Conservation (phyloP, 1,140 invertebrate species). For the Pantala flavescens region DNA sequence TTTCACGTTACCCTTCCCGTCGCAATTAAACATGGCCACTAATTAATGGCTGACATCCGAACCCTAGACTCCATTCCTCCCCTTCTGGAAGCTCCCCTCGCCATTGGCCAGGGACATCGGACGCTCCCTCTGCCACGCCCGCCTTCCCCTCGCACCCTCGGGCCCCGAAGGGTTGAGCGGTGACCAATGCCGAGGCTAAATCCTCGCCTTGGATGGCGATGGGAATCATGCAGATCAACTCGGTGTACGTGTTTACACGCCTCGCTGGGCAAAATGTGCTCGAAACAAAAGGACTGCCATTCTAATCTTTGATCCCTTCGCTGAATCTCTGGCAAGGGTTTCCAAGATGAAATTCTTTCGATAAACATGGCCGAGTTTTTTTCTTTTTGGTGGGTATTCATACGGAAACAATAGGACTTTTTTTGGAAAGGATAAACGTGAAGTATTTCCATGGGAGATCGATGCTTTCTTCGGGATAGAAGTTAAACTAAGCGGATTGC, state of each 20-base stretch:
- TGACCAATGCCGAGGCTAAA: neutral
- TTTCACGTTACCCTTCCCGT: neutral
- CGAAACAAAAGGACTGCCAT: neutral
- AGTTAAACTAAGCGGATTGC: too few species aligned
- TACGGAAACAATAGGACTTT: too few species aligned
- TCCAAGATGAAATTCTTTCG: too few species aligned
- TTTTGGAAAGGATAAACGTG: too few species aligned
- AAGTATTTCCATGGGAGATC: too few species aligned
- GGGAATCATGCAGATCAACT: neutral
- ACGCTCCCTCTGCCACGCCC: neutral
- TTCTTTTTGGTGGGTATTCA: too few species aligned
- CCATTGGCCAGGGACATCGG: slow-evolving; percentile 5
- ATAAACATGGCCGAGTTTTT: too few species aligned
- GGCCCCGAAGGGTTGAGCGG: neutral
- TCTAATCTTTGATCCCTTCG: neutral
- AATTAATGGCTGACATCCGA: slow-evolving; percentile 3
- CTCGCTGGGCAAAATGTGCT: neutral
- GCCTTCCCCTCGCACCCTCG: neutral
- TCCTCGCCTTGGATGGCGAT: neutral
- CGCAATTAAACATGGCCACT: slow-evolving; percentile 8
- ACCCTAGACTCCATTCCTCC: neutral
- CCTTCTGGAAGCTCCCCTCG: neutral
- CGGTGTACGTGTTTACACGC: neutral
- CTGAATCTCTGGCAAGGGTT: too few species aligned
- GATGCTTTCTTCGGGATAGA: too few species aligned